A percentile compares a stretch with the other conserved stretches of the same genome.
These are phyloP conservation scores for Lacerta bilineata DNA, from an alignment of 2,797 vertebrate genomes.

Conservation along the genomic window DNA sequence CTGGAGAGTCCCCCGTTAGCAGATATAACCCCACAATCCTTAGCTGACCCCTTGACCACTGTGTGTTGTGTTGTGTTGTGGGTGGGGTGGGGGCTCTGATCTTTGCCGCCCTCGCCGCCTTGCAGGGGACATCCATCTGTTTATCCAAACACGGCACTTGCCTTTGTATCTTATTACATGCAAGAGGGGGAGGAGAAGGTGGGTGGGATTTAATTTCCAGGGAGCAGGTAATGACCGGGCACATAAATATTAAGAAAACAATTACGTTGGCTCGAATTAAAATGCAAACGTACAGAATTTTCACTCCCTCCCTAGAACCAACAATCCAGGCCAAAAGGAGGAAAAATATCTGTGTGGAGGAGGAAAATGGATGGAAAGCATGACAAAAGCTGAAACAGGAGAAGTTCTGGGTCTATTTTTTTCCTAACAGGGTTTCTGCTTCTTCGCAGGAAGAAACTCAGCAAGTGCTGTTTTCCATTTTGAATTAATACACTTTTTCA, in stretches of 20 bases:
- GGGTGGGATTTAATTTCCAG: background rate
- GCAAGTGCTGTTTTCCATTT: background rate
- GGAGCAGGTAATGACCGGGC: background rate
- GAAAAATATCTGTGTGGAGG: too few relatives aligned
- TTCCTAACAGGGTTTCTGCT: background rate
- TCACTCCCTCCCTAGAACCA: too few relatives aligned
- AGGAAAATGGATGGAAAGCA: too few relatives aligned
- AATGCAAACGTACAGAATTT: too few relatives aligned
- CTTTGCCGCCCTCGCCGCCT: background rate
- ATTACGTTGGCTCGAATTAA: background rate
- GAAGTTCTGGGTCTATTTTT: background rate
- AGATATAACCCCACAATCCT: background rate
- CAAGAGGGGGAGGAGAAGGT: background rate
- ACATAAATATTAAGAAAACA: background rate
- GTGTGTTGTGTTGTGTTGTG: too few relatives aligned
- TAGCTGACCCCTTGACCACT: background rate
- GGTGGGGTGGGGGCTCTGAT: background rate
- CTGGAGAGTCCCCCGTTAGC: background rate
- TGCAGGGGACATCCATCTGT: background rate
- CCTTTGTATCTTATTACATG: background rate
- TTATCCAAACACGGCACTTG: background rate
- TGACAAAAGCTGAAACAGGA: too few relatives aligned
- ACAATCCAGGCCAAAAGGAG: too few relatives aligned
- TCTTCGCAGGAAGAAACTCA: background rate
- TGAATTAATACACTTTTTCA: background rate